Conservation (phyloP, 2,113 vertebrate species). For the Syngnathus floridae region DNA sequence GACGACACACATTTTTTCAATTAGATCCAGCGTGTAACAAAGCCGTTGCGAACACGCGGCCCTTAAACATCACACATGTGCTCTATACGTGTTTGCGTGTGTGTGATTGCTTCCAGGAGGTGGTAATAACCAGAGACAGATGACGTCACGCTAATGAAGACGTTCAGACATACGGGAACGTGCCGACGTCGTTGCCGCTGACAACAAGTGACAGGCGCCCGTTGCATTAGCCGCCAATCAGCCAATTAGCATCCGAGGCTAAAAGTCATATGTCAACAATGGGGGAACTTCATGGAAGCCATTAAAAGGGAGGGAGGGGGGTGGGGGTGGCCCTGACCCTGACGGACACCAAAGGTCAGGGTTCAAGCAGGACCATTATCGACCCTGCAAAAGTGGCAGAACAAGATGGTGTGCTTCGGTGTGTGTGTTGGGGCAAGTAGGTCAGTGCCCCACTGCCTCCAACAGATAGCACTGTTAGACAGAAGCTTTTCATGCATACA, state of each 20-base stretch:
- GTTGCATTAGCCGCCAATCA: no score
- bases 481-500: no score
- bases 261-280: constrained; percentile 53
- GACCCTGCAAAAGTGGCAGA: constrained; percentile 41
- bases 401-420: background rate
- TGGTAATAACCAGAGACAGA: constrained; percentile 60
- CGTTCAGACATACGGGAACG: constrained; percentile 58
- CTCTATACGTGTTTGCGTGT: background rate
- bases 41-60: background rate
- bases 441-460: background rate
- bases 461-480: background rate
- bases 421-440: constrained; percentile 11
- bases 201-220: constrained; percentile 66
- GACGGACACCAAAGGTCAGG: constrained; percentile 49
- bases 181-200: constrained; percentile 49
- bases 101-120: constrained; percentile 57
- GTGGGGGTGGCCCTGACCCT: constrained; percentile 40
- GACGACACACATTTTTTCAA: background rate
- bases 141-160: constrained; percentile 45
- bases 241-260: constrained; percentile 54
- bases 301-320: constrained; percentile 61
- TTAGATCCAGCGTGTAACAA: background rate
- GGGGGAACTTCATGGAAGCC: constrained; percentile 60
- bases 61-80: background rate
- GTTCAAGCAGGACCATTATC: constrained; percentile 65